A percentile compares a stretch with the other conserved stretches of the same genome.
Conservation (phyloP, 2,888 invertebrate genomes). For the Latrodectus hesperus region DNA sequence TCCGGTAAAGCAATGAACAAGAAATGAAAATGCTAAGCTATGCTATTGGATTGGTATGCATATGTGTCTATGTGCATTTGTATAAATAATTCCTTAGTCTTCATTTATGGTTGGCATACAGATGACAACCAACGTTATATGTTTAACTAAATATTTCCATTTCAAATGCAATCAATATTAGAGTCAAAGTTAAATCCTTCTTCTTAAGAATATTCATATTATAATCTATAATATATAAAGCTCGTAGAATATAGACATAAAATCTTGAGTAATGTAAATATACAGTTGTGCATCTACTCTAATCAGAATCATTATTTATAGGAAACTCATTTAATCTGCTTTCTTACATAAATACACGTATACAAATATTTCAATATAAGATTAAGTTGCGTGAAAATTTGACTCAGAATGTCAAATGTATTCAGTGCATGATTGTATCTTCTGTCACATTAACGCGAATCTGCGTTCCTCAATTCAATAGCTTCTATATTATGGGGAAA, state of each 20-base stretch:
- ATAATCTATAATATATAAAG: conserved; percentile 39
- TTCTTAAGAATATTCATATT: conserved; percentile 47
- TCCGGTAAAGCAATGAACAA: too few relatives aligned
- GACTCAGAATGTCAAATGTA: background rate
- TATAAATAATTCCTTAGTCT: conserved; percentile 44
- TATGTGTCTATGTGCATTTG: conserved; percentile 58
- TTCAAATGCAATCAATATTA: conserved; percentile 59
- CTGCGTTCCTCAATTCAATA: too few relatives aligned
- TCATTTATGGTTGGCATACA: conserved; percentile 50
- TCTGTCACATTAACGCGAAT: background rate
- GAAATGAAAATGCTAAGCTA: conserved; percentile 9
- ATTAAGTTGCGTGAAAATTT: background rate
- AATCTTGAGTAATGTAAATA: conserved; percentile 46
- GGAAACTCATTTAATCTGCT: background rate
- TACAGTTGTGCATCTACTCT: conserved; percentile 25
- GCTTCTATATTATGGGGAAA: too few relatives aligned
- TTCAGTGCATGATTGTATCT: background rate
- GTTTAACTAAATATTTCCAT: conserved; percentile 46
- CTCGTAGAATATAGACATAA: conserved; percentile 42
- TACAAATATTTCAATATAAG: background rate
- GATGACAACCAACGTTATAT: conserved; percentile 43
- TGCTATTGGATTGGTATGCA: conserved; percentile 43
- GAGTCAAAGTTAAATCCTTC: conserved; percentile 54
- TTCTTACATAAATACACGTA: background rate
- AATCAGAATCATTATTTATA: background rate